phyloP scores from a whole-genome alignment of 2,888 invertebrate genomes.

The Tryphoninae sp. region DNA sequence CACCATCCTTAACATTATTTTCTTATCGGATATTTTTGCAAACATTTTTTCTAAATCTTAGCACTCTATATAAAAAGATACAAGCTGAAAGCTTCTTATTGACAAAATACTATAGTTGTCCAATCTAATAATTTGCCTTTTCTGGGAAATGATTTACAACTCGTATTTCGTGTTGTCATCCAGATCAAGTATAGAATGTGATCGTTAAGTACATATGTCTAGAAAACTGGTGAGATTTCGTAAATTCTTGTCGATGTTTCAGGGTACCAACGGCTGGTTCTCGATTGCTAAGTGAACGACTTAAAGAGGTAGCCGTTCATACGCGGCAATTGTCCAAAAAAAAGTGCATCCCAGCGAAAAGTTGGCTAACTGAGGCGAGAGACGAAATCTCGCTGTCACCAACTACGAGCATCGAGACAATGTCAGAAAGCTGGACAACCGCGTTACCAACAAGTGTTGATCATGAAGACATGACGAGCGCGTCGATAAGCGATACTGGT shows the following conservation, averaged over 20 bases:
- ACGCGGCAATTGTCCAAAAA: slow-evolving; percentile 74
- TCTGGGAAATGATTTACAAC: neutral
- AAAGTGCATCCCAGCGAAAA: slow-evolving; percentile 67
- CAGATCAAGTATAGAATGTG: neutral
- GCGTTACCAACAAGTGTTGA: neutral
- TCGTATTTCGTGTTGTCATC: neutral
- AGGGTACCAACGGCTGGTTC: slow-evolving; percentile 77
- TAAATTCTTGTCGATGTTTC: slow-evolving; percentile 61
- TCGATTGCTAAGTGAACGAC: slow-evolving; percentile 73
- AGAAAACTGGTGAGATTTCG: slow-evolving; percentile 12
- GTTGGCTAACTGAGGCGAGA: slow-evolving; percentile 12
- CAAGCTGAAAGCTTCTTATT: no score
- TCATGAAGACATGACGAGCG: slow-evolving; percentile 22
- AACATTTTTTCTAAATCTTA: neutral
- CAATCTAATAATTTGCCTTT: no score
- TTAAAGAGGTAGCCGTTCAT: slow-evolving; percentile 77
- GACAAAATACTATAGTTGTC: no score
- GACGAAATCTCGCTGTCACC: slow-evolving; percentile 13
- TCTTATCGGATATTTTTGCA: neutral
- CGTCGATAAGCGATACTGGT: slow-evolving; percentile 35
- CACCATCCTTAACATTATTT: neutral
- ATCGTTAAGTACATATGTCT: neutral
- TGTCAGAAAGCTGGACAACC: slow-evolving; percentile 15
- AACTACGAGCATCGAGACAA: slow-evolving; percentile 3
- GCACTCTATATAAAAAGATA: neutral